These are phyloP conservation scores for Fratercula arctica DNA, from an alignment of 2,797 vertebrate species.

Conservation along the genomic window DNA sequence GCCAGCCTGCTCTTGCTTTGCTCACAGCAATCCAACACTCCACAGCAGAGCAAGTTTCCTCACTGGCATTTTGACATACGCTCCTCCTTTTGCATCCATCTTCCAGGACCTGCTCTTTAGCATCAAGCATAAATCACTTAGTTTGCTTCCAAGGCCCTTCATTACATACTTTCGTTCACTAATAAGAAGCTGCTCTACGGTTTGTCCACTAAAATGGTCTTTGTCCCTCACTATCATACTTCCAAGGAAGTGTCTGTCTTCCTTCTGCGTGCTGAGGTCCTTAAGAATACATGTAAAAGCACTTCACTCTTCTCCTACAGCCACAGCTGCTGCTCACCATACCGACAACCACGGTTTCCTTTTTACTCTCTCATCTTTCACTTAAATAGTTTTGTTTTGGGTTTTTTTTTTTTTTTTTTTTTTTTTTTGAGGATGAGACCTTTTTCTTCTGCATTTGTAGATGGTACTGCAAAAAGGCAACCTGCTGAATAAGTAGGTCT, in stretches of 20 bases:
- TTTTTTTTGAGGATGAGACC: background rate
- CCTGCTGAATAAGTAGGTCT: background rate
- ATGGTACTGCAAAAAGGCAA: background rate
- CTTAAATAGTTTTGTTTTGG: background rate
- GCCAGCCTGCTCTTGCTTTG: background rate
- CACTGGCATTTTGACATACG: background rate
- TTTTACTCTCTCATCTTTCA: background rate
- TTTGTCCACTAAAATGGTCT: background rate
- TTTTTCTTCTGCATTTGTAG: background rate
- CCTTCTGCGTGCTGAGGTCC: background rate
- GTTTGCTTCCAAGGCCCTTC: background rate
- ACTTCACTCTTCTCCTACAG: background rate
- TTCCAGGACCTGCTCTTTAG: background rate
- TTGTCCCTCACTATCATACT: background rate
- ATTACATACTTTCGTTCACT: accelerated
- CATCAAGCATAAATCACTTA: background rate
- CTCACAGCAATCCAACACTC: background rate
- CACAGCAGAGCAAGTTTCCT: background rate
- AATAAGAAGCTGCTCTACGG: background rate
- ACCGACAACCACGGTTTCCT: background rate
- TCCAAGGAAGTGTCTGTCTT: background rate
- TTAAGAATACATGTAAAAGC: background rate
- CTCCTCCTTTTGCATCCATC: background rate
- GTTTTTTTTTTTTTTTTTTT: too few relatives aligned
- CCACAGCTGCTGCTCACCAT: background rate